phyloP scores from a whole-genome alignment of 2,888 invertebrate species.

The Zootermopsis nevadensis region DNA sequence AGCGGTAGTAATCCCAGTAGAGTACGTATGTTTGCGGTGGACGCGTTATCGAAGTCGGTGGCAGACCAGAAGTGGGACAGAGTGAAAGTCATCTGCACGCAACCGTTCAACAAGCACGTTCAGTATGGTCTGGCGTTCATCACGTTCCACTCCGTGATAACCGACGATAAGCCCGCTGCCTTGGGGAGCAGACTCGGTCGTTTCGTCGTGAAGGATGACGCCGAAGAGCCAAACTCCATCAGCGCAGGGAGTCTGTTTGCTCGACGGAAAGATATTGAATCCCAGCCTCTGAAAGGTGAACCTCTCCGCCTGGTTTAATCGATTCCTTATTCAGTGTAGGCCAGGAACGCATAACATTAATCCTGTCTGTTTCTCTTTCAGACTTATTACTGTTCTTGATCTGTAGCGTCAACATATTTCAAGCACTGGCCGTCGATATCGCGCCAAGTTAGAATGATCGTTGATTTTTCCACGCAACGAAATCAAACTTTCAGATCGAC shows the following conservation, averaged over 20 bases:
- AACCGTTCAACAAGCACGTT: conserved; percentile 85
- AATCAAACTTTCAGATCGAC: no score
- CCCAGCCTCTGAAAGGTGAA: not conserved
- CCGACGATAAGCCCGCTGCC: conserved; percentile 44
- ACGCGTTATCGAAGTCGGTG: conserved; percentile 69
- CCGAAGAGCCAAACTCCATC: conserved; percentile 68
- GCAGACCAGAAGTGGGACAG: conserved; percentile 82
- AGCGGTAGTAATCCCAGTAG: conserved; percentile 72
- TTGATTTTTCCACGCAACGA: no score
- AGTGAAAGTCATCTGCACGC: conserved; percentile 84
- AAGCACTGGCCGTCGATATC: no score
- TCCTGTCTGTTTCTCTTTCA: no score
- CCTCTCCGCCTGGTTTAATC: no score
- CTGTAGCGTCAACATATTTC: no score
- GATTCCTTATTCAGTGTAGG: no score
- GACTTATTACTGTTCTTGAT: no score
- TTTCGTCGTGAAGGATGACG: conserved; percentile 67
- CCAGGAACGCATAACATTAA: no score
- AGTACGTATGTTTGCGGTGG: conserved; percentile 78
- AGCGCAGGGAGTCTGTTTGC: conserved; percentile 75
- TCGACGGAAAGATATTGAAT: conserved; percentile 61
- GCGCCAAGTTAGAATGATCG: no score
- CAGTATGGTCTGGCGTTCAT: conserved; percentile 87
- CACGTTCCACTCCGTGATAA: conserved; percentile 68
- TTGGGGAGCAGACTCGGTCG: conserved; percentile 60